Percentiles rank a stretch among this genome's conserved stretches.
Conservation (phyloP, 2,797 vertebrate species). For the Arctocebus calabarensis region DNA sequence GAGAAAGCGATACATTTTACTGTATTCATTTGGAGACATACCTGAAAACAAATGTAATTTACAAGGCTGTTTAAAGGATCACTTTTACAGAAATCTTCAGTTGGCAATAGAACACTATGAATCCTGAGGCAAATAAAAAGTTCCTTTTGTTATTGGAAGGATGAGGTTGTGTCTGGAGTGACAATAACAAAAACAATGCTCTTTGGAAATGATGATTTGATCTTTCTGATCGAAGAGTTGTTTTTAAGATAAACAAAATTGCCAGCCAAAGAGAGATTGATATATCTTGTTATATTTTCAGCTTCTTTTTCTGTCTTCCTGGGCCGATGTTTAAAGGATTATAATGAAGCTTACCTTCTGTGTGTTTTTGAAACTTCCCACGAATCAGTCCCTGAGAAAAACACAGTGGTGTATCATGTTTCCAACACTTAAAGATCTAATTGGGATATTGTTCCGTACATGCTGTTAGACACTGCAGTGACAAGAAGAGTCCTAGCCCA, state of each 20-base stretch:
- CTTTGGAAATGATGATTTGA: conserved; percentile 13
- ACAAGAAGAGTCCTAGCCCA: conserved; percentile 87
- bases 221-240: conserved; percentile 51
- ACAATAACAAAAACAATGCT: not conserved
- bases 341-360: conserved; percentile 53
- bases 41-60: conserved; percentile 28
- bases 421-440: conserved; percentile 87
- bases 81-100: not conserved
- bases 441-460: conserved; percentile 89
- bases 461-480: conserved; percentile 87
- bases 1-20: not conserved
- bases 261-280: not conserved
- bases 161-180: not conserved
- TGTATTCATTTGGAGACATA: conserved; percentile 35
- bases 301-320: conserved; percentile 28
- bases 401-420: conserved; percentile 77
- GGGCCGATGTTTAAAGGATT: not conserved
- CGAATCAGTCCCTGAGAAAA: conserved; percentile 70
- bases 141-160: not conserved
- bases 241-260: conserved; percentile 67
- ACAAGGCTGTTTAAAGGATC: conserved; percentile 11
- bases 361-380: conserved; percentile 77
- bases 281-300: conserved; percentile 28
- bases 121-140: not conserved
- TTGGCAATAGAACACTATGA: not conserved